These are phyloP conservation scores for Danaus chrysippus DNA, from an alignment of 2,888 invertebrate species.

Conservation along the genomic window DNA sequence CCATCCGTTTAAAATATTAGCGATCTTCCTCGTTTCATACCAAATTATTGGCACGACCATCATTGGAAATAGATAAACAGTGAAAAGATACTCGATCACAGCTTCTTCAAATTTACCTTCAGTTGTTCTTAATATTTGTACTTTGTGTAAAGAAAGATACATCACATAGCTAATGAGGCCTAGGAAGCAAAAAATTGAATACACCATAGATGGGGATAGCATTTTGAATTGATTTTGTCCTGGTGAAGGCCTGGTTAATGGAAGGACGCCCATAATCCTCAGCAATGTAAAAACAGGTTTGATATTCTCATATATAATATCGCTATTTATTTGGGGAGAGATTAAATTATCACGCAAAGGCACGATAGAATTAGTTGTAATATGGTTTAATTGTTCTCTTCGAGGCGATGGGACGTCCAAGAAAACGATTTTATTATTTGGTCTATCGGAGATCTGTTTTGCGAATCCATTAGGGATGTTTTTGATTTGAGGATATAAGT, in stretches of 20 bases:
- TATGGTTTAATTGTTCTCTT: conserved; percentile 48
- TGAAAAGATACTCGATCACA: conserved; percentile 85
- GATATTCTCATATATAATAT: conserved; percentile 70
- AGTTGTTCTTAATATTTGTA: conserved; percentile 79
- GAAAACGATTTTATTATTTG: conserved; percentile 57
- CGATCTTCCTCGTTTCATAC: conserved; percentile 83
- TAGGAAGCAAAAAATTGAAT: conserved; percentile 75
- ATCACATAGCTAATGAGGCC: conserved; percentile 75
- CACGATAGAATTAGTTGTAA: conserved; percentile 50
- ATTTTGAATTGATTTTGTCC: conserved; percentile 71
- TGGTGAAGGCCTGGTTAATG: conserved; percentile 73
- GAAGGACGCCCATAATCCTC: conserved; percentile 81
- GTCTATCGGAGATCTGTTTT: conserved; percentile 49
- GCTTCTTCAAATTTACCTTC: conserved; percentile 87
- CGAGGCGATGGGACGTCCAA: conserved; percentile 64
- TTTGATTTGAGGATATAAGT: conserved; percentile 46
- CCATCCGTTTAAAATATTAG: conserved; percentile 81
- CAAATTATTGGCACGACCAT: conserved; percentile 81
- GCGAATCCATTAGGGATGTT: conserved; percentile 59
- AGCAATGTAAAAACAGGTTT: conserved; percentile 66
- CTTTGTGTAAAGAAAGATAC: conserved; percentile 81
- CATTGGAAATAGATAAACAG: conserved; percentile 85
- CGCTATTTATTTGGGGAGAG: conserved; percentile 52
- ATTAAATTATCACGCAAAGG: conserved; percentile 60
- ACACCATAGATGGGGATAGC: conserved; percentile 77